Evolutionary conservation across 2,113 vertebrate species (phyloP).

Genomic region (Gorsachius goisagi): DNA sequence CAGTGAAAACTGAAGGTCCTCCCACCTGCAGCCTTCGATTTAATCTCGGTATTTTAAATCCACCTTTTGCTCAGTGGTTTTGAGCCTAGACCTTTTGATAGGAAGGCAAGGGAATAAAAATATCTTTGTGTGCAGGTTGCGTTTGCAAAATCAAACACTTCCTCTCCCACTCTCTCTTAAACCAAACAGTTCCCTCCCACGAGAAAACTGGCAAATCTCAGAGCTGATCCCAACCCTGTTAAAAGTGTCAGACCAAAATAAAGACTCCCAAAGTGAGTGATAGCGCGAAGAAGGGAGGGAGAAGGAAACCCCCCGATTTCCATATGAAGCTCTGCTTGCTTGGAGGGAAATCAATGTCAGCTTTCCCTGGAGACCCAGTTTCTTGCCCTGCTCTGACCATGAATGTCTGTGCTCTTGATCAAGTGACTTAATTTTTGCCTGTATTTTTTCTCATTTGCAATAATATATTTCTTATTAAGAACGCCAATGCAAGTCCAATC

Average conservation of each 20-base stretch:
- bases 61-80: background rate
- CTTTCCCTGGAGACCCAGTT: background rate
- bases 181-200: constrained; percentile 26
- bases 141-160: constrained; percentile 30
- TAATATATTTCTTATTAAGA: background rate
- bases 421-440: background rate
- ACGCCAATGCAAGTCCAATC: background rate
- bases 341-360: background rate
- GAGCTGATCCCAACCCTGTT: background rate
- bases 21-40: background rate
- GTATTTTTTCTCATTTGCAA: background rate
- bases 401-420: background rate
- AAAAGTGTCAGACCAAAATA: constrained; percentile 31
- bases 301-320: background rate
- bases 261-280: background rate
- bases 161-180: constrained; percentile 16
- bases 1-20: background rate
- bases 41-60: background rate
- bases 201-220: background rate
- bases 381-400: background rate
- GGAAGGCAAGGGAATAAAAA: constrained; percentile 29
- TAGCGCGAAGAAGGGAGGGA: background rate
- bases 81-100: background rate
- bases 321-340: background rate
- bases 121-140: background rate